These are phyloP conservation scores for Toxonevra muliebris DNA, from an alignment of 2,888 invertebrate species.

Conservation along the genomic window DNA sequence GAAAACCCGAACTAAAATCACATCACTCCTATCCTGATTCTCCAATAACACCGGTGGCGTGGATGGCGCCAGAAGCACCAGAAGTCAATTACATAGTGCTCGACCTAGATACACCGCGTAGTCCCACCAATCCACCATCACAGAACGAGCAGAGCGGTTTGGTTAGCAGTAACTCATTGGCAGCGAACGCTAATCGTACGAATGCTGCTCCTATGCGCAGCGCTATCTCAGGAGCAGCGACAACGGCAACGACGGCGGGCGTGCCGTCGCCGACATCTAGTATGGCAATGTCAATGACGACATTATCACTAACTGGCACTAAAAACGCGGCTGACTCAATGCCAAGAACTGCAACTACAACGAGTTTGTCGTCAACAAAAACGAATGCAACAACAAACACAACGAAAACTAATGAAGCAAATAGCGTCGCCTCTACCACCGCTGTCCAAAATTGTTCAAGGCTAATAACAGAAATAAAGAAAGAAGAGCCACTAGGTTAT, in stretches of 20 bases:
- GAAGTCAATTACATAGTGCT: constrained; percentile 63
- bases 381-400: constrained; percentile 36
- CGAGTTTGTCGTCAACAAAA: background rate
- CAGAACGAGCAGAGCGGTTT: constrained; percentile 22
- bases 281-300: no score
- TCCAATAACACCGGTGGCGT: background rate
- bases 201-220: background rate
- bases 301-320: no score
- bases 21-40: no score
- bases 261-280: background rate
- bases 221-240: background rate
- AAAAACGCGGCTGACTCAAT: no score
- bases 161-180: constrained; percentile 47
- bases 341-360: no score
- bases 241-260: constrained; percentile 2
- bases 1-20: no score
- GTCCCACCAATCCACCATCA: constrained; percentile 48
- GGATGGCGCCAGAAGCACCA: constrained; percentile 45
- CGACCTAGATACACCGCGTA: constrained; percentile 61
- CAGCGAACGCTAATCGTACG: constrained; percentile 6
- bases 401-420: constrained; percentile 27
- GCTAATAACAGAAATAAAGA: constrained; percentile 23
- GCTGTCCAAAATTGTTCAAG: no score
- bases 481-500: constrained; percentile 49
- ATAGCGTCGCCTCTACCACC: constrained; percentile 8